A percentile compares a stretch with the other conserved stretches of the same genome.
phyloP scores from a whole-genome alignment of 1,140 invertebrate species.

The Euborellia annulipes region DNA sequence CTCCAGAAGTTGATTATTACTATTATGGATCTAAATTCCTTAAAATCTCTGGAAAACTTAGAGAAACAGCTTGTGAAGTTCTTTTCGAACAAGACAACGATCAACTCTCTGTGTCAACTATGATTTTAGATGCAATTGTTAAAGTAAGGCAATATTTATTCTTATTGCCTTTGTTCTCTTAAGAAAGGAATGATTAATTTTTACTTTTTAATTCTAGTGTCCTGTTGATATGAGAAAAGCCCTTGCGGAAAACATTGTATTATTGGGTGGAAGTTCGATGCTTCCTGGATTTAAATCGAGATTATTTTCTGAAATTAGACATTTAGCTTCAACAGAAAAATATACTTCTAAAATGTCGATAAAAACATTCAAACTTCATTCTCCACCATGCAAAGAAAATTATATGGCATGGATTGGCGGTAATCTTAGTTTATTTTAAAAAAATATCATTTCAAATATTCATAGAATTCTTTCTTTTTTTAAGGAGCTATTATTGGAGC shows the following conservation, averaged over 20 bases:
- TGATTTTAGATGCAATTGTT: slow-evolving; percentile 65
- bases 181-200: no score
- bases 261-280: slow-evolving; percentile 74
- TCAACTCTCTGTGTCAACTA: slow-evolving; percentile 62
- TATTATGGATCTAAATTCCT: slow-evolving; percentile 36
- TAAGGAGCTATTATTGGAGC: slow-evolving; percentile 67
- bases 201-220: slow-evolving; percentile 38
- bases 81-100: slow-evolving; percentile 75
- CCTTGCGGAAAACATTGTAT: slow-evolving; percentile 64
- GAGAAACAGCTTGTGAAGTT: slow-evolving; percentile 66
- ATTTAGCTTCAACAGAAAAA: slow-evolving; percentile 39
- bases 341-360: slow-evolving; percentile 49
- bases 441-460: slow-evolving; percentile 8
- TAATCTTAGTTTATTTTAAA: slow-evolving; percentile 18
- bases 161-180: no score
- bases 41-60: slow-evolving; percentile 46
- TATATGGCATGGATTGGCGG: slow-evolving; percentile 73
- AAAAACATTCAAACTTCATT: slow-evolving; percentile 59
- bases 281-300: slow-evolving; percentile 60
- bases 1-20: slow-evolving; percentile 54
- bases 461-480: slow-evolving; percentile 14
- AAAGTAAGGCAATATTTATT: slow-evolving; percentile 45
- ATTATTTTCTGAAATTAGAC: slow-evolving; percentile 53
- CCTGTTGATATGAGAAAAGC: slow-evolving; percentile 54
- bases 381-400: slow-evolving; percentile 63